Percentiles rank a stretch among this genome's conserved stretches.
Conservation (phyloP, 2,888 invertebrate genomes). For the Acleris laterana region DNA sequence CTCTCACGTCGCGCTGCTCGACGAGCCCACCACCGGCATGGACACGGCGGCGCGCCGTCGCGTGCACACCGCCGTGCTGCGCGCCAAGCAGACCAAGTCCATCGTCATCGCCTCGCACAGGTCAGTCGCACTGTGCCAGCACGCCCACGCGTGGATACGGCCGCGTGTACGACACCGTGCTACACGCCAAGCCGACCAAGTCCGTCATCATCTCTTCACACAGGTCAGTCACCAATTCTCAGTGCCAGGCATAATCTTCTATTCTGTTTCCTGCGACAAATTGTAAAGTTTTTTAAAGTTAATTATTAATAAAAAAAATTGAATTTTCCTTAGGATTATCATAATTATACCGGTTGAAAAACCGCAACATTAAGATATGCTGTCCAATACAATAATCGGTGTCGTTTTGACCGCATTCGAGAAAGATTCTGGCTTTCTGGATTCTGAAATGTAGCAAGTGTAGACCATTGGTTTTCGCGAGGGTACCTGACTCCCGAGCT, state of each 20-base stretch:
- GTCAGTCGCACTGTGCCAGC: conserved; percentile 58
- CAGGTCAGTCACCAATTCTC: conserved; percentile 74
- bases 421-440: too few species aligned
- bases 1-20: conserved; percentile 86
- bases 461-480: too few species aligned
- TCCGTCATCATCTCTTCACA: conserved; percentile 88
- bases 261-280: too few species aligned
- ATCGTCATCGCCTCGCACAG: conserved; percentile 88
- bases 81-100: conserved; percentile 79
- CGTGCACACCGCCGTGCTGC: conserved; percentile 85
- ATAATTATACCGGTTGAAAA: too few species aligned
- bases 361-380: too few species aligned
- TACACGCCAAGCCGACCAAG: conserved; percentile 76
- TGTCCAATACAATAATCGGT: too few species aligned
- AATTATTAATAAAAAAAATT: too few species aligned
- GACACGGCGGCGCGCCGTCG: conserved; percentile 87
- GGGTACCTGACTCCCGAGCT: too few species aligned
- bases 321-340: too few species aligned
- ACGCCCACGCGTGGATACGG: conserved; percentile 87
- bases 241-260: conserved; percentile 33
- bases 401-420: too few species aligned
- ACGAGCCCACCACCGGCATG: conserved; percentile 89
- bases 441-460: too few species aligned
- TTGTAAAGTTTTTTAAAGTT: too few species aligned
- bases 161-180: conserved; percentile 85